Evolutionary conservation across 2,888 invertebrate species (phyloP).

Genomic region (Phyllotreta striolata): DNA sequence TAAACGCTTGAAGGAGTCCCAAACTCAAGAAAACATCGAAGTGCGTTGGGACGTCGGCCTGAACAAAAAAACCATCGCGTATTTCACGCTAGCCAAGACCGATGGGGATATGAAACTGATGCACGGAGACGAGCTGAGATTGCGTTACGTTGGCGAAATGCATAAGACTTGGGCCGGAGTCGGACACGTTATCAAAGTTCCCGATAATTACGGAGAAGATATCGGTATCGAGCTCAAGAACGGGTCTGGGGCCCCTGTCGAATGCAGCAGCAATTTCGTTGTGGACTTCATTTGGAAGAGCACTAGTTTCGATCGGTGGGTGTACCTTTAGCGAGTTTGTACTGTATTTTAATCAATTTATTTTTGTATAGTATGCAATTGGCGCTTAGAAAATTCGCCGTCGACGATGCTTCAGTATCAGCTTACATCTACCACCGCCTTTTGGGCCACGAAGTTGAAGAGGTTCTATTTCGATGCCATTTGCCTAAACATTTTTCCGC

Average conservation of each 20-base stretch:
- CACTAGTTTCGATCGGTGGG: slow-evolving; percentile 92
- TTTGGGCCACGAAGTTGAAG: slow-evolving; percentile 93
- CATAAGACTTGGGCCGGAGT: slow-evolving; percentile 97
- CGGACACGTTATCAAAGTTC: slow-evolving; percentile 96
- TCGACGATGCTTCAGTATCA: slow-evolving; percentile 95
- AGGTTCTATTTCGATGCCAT: slow-evolving; percentile 88
- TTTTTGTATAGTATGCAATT: slow-evolving; percentile 82
- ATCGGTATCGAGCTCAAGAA: slow-evolving; percentile 96
- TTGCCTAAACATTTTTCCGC: slow-evolving; percentile 97
- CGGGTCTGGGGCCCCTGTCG: slow-evolving; percentile 90
- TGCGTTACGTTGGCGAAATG: slow-evolving; percentile 91
- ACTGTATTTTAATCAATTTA: slow-evolving; percentile 11
- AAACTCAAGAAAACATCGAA: slow-evolving; percentile 97
- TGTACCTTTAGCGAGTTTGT: slow-evolving; percentile 17
- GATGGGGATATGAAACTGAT: slow-evolving; percentile 99
- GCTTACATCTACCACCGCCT: slow-evolving; percentile 97
- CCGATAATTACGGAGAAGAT: slow-evolving; percentile 97
- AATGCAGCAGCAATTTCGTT: slow-evolving; percentile 94
- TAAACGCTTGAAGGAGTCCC: slow-evolving; percentile 95
- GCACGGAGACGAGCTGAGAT: slow-evolving; percentile 96
- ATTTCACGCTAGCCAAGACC: slow-evolving; percentile 96
- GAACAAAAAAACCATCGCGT: slow-evolving; percentile 97
- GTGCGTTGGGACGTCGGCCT: slow-evolving; percentile 99
- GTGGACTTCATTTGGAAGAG: slow-evolving; percentile 99
- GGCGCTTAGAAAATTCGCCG: slow-evolving; percentile 93